These are phyloP conservation scores for Cydia pomonella DNA, from an alignment of 1,140 invertebrate species.

Conservation along the genomic window DNA sequence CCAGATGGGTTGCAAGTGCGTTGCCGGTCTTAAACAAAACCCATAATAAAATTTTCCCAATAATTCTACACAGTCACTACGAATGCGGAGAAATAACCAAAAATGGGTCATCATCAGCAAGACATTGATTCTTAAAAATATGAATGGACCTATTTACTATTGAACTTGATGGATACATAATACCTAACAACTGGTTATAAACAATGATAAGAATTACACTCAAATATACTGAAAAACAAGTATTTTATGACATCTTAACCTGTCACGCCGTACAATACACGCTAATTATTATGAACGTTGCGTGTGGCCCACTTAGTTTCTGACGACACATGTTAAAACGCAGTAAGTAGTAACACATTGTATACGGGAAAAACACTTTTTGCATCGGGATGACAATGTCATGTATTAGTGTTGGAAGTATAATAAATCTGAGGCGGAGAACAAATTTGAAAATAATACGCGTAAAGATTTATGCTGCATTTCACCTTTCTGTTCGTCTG, in stretches of 20 bases:
- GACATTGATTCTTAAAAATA: too few relatives aligned
- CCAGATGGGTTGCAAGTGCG: too few relatives aligned
- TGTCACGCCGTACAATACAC: background rate
- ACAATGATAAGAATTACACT: too few relatives aligned
- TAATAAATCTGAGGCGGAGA: background rate
- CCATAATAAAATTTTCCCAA: too few relatives aligned
- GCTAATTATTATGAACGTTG: constrained; percentile 8
- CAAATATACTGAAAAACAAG: background rate
- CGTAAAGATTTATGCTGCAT: background rate
- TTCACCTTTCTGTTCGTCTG: background rate
- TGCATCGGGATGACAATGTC: background rate
- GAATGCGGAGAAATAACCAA: too few relatives aligned
- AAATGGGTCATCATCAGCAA: too few relatives aligned
- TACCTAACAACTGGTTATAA: too few relatives aligned
- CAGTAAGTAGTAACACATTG: background rate
- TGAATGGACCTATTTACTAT: too few relatives aligned
- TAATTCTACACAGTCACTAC: too few relatives aligned
- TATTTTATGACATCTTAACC: background rate
- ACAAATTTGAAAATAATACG: background rate
- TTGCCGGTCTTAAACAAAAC: too few relatives aligned
- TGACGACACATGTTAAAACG: background rate
- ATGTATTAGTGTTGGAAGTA: constrained; percentile 5
- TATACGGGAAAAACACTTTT: background rate
- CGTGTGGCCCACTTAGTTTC: background rate
- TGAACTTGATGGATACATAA: too few relatives aligned